phyloP scores from a whole-genome alignment of 2,888 invertebrate species.

The Apodemia duryi region DNA sequence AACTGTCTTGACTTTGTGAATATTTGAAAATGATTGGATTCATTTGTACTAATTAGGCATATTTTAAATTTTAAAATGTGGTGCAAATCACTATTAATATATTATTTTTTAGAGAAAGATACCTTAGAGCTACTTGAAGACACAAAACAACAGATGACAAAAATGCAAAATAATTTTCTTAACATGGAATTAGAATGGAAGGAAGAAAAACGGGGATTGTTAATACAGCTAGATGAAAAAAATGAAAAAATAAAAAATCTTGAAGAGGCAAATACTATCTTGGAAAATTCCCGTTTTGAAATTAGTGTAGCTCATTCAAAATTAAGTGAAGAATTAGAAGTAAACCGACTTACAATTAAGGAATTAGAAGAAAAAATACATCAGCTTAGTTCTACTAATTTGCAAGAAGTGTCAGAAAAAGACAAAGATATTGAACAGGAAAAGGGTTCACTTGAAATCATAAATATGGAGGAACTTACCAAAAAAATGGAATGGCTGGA shows the following conservation, averaged over 20 bases:
- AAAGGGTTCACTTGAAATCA: constrained; percentile 75
- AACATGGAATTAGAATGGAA: constrained; percentile 85
- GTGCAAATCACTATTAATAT: no score
- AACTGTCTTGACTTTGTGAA: no score
- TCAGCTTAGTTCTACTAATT: constrained; percentile 35
- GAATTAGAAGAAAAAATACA: constrained; percentile 55
- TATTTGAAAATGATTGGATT: no score
- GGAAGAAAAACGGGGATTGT: constrained; percentile 80
- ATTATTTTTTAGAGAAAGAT: constrained; percentile 76
- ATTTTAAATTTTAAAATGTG: no score
- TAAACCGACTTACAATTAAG: constrained; percentile 63
- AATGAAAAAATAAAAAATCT: constrained; percentile 76
- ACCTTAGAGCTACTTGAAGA: constrained; percentile 87
- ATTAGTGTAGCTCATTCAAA: constrained; percentile 76
- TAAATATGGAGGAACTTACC: constrained; percentile 61
- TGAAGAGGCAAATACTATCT: constrained; percentile 76
- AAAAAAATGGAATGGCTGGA: constrained; percentile 75
- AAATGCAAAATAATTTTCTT: constrained; percentile 89
- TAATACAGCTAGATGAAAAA: constrained; percentile 76
- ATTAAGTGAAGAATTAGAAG: constrained; percentile 73
- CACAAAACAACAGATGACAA: constrained; percentile 88
- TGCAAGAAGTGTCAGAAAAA: constrained; percentile 28
- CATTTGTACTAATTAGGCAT: no score
- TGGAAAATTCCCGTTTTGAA: constrained; percentile 69
- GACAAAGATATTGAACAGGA: constrained; percentile 75